Evolutionary conservation across 1,140 invertebrate genomes (phyloP).

Genomic region (Thalassaphorura encarpata): DNA sequence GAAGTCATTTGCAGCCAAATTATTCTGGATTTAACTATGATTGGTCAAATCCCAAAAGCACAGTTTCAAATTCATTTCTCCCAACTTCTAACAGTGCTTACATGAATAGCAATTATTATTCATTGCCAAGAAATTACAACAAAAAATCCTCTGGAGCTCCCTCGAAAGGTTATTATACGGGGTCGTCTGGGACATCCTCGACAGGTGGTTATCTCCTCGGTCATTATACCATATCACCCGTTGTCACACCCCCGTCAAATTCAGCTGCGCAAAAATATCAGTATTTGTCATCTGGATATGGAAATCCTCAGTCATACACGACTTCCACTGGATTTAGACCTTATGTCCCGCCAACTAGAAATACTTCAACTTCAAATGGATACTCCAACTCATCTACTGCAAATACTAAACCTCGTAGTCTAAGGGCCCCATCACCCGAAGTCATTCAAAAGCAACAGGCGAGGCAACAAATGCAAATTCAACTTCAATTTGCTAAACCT

Average conservation of each 20-base stretch:
- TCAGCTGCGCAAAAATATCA: neutral
- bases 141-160: neutral
- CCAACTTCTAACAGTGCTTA: neutral
- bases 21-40: slow-evolving; percentile 4
- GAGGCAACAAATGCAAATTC: neutral
- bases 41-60: neutral
- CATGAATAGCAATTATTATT: neutral
- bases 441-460: neutral
- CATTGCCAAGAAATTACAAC: slow-evolving; percentile 11
- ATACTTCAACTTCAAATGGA: no score
- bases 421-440: slow-evolving; percentile 20
- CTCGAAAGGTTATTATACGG: slow-evolving; percentile 5
- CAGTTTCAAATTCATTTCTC: neutral
- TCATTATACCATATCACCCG: slow-evolving; percentile 22
- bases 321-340: no score
- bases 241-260: neutral
- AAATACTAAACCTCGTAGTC: neutral
- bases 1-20: neutral
- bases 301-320: no score
- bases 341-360: no score
- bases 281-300: neutral
- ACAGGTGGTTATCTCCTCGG: slow-evolving; percentile 25
- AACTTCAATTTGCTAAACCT: neutral
- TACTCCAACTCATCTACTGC: no score
- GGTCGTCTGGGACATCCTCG: slow-evolving; percentile 2